Base-by-base conservation (phyloP, 2,113 vertebrate species). In the Onychostruthus taczanowskii region DNA sequence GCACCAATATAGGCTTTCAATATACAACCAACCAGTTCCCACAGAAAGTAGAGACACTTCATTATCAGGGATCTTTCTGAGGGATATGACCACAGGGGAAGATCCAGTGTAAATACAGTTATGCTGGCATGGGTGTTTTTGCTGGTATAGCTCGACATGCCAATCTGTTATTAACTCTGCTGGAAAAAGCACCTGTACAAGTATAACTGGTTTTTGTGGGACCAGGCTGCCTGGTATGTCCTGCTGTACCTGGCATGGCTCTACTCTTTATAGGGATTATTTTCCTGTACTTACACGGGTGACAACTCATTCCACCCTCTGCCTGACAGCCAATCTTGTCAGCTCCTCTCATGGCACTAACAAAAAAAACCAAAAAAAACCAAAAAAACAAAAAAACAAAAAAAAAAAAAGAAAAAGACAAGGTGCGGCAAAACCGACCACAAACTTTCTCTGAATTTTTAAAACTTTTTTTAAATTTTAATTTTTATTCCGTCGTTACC, bases 341-440 rank as follows among this genome's bases (percentile, higher is more conserved):
- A 62, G 79, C 26, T 68, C 37, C 39, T 72, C 30, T 84, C 64
- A 13, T 0, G 6, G 43, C 20, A 68, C 43, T 47, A 19, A 50
- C 13, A 33, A 18, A 11, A 47, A 13, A 3, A n/a, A n/a, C n/a
- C n/a, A n/a, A n/a, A n/a, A n/a, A n/a, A n/a, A n/a, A n/a, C n/a
- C n/a, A n/a, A n/a, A n/a, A n/a, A n/a, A n/a, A n/a, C n/a, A n/a
- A n/a, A 41, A 62, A 41, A 10, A 28, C 30, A 16, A 6, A 6
- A 50, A 22, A 30, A 11, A 44, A 10, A 43, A 33, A 33, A 21
- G 9, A 47, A 13, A 3, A 62, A 41, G 8, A 27, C n/a, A 16
- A 5, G 5, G 16, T 1, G 2, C 3, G 27, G 11, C 43, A 28
- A 63, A 46, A 10, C 27, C n/a, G 16, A 18, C 7, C 44, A 7